Evolutionary conservation across 1,140 invertebrate species (phyloP).

Genomic region (Ylistrum balloti): DNA sequence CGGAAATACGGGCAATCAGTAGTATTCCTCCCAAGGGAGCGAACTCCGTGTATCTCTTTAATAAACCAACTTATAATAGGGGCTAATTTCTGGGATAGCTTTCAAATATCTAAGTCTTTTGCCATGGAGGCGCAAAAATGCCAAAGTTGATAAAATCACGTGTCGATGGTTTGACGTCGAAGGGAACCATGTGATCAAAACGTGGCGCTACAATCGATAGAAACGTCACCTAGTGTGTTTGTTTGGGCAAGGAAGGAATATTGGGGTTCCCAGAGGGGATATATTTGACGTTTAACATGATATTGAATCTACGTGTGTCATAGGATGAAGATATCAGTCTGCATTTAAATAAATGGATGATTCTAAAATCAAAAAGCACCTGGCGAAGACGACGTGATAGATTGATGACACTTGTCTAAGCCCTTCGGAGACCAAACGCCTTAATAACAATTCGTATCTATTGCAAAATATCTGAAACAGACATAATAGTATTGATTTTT

Average conservation of each 20-base stretch:
- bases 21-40: slow-evolving; percentile 49
- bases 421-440: neutral
- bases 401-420: slow-evolving; percentile 8
- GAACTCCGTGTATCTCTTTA: slow-evolving; percentile 55
- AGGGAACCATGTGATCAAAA: slow-evolving; percentile 44
- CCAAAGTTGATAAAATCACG: slow-evolving; percentile 50
- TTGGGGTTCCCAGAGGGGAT: neutral
- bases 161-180: slow-evolving; percentile 37
- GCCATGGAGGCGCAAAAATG: slow-evolving; percentile 56
- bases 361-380: neutral
- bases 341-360: slow-evolving; percentile 6
- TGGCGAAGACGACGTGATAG: neutral
- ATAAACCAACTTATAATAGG: slow-evolving; percentile 49
- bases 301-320: neutral
- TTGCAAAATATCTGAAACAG: neutral
- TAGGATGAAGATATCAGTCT: slow-evolving; percentile 16
- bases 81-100: slow-evolving; percentile 56
- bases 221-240: neutral
- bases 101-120: slow-evolving; percentile 50
- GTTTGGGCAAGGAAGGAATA: neutral
- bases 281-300: slow-evolving; percentile 9
- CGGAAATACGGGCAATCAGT: slow-evolving; percentile 57
- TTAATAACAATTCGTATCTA: neutral
- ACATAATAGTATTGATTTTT: neutral
- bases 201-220: slow-evolving; percentile 1